Percentiles rank a stretch among this genome's conserved stretches.
Evolutionary conservation across 2,797 vertebrate species (phyloP).

Genomic region (Sebastes variabilis): DNA sequence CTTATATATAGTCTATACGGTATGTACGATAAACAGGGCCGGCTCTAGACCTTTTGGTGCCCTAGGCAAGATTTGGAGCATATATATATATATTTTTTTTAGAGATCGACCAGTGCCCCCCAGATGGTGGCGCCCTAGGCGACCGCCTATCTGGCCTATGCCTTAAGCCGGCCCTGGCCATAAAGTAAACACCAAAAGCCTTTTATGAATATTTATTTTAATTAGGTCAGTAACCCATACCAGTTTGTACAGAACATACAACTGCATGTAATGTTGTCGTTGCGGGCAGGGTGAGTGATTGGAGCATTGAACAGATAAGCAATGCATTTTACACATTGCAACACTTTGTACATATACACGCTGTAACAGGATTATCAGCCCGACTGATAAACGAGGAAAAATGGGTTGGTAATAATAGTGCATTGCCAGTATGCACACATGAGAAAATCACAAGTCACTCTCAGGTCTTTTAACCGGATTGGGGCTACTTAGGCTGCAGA

Average conservation of each 20-base stretch:
- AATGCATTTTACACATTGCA: conserved; percentile 7
- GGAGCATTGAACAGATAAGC: background rate
- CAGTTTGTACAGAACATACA: background rate
- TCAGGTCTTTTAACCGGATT: conserved; percentile 30
- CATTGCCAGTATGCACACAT: background rate
- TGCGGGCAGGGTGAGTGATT: background rate
- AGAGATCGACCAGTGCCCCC: too few relatives aligned
- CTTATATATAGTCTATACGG: background rate
- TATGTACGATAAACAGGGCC: background rate
- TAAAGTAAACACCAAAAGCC: background rate
- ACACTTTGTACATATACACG: conserved; percentile 4
- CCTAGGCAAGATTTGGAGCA: too few relatives aligned
- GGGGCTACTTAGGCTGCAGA: conserved; percentile 30
- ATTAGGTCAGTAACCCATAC: background rate
- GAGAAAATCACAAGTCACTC: conserved; percentile 26
- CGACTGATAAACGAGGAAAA: background rate
- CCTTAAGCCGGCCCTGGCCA: too few relatives aligned
- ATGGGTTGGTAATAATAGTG: background rate
- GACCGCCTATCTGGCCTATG: too few relatives aligned
- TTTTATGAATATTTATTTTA: background rate
- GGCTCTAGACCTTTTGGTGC: too few relatives aligned
- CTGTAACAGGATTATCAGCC: conserved; percentile 1
- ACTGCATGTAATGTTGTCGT: background rate
- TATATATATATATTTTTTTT: too few relatives aligned
- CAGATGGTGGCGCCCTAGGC: too few relatives aligned